Conservation (phyloP, 2,888 invertebrate genomes). For the Hydrotaea cyrtoneurina region DNA sequence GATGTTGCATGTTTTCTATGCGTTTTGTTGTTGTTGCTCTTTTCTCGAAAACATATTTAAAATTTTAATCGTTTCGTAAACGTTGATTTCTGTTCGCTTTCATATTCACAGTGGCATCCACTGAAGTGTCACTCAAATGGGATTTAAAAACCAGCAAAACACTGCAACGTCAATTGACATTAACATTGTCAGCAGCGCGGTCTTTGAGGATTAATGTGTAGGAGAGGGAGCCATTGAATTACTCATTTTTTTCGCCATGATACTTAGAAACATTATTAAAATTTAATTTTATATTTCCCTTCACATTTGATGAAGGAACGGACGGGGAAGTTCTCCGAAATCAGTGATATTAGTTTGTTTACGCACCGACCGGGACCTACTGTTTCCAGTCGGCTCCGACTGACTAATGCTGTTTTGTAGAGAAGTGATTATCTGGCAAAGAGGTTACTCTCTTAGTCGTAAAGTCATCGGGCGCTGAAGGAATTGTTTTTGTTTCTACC, state of each 20-base stretch:
- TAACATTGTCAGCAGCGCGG: constrained; percentile 44
- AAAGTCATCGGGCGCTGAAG: too few species aligned
- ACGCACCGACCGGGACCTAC: too few species aligned
- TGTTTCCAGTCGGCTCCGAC: too few species aligned
- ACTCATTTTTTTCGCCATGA: not conserved
- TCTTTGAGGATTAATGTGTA: not conserved
- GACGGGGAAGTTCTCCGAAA: too few species aligned
- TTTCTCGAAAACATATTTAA: constrained; percentile 13
- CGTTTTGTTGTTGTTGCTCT: not conserved
- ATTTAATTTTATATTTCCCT: too few species aligned
- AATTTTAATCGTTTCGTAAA: constrained; percentile 26
- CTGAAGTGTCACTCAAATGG: constrained; percentile 50
- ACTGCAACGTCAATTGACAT: not conserved
- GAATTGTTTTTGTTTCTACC: too few species aligned
- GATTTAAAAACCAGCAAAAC: constrained; percentile 20
- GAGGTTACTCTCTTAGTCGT: too few species aligned
- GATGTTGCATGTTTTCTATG: constrained; percentile 3
- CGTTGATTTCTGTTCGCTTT: constrained; percentile 25
- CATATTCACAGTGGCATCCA: constrained; percentile 53
- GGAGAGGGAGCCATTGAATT: not conserved
- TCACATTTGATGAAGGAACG: too few species aligned
- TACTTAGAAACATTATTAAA: too few species aligned
- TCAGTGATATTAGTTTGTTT: too few species aligned
- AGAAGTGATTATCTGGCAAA: too few species aligned
- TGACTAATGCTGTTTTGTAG: too few species aligned